Conservation (phyloP, 2,888 invertebrate genomes). For the Eupithecia abbreviata region DNA sequence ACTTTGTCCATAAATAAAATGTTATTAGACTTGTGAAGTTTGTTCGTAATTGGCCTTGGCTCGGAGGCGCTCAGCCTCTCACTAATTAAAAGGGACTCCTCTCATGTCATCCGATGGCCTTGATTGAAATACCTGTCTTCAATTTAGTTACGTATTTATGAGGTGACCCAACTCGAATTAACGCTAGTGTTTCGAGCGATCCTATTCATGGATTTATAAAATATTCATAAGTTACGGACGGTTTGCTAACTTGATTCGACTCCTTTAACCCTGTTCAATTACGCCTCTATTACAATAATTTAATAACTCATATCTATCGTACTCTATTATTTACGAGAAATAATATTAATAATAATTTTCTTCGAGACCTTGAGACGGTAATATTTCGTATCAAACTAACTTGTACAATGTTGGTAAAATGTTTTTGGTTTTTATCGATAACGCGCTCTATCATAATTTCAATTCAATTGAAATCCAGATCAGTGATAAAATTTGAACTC, state of each 20-base stretch:
- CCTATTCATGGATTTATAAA: conserved; percentile 23
- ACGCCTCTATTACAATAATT: conserved; percentile 15
- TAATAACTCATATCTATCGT: conserved; percentile 8
- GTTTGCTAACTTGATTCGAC: conserved; percentile 17
- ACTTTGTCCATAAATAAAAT: conserved; percentile 34
- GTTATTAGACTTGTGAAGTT: conserved; percentile 30
- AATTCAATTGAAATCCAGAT: background rate
- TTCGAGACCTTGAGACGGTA: background rate
- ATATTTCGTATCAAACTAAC: background rate
- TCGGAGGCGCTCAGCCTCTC: conserved; percentile 20
- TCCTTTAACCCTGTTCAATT: conserved; percentile 17
- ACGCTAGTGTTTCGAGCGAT: conserved; percentile 16
- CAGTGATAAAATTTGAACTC: background rate
- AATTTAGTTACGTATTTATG: conserved; percentile 23
- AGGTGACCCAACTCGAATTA: conserved; percentile 23
- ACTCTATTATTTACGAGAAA: background rate
- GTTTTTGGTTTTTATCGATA: background rate
- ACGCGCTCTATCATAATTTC: background rate
- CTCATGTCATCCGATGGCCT: conserved; percentile 17
- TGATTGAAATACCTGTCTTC: conserved; percentile 27
- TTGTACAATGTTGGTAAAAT: too few species aligned
- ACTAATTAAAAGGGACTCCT: conserved; percentile 33
- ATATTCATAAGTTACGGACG: conserved; percentile 23
- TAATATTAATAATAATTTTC: background rate
- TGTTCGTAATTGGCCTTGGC: conserved; percentile 30